These are phyloP conservation scores for Drosophila watanabei DNA, from an alignment of 1,140 invertebrate species.

Conservation along the genomic window DNA sequence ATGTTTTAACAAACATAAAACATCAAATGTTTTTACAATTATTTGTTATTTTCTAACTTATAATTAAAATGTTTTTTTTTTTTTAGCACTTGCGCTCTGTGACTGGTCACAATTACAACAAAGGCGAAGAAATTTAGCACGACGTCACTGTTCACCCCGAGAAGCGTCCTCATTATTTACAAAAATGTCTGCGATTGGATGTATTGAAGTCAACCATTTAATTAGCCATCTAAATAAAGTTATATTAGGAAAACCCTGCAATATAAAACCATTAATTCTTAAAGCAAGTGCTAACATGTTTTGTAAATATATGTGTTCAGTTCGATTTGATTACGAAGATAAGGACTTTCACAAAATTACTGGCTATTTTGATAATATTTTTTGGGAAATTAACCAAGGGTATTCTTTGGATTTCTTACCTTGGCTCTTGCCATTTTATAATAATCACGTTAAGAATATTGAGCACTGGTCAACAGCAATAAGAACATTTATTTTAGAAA, in stretches of 20 bases:
- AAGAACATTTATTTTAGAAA: conserved; percentile 90
- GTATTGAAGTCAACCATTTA: conserved; percentile 88
- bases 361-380: conserved; percentile 93
- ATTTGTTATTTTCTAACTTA: not conserved
- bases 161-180: conserved; percentile 90
- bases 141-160: conserved; percentile 91
- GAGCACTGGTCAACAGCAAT: conserved; percentile 90
- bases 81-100: conserved; percentile 65
- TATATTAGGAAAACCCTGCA: conserved; percentile 76
- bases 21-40: too few relatives aligned
- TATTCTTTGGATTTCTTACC: conserved; percentile 96
- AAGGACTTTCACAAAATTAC: conserved; percentile 89
- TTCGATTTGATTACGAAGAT: conserved; percentile 90
- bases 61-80: conserved; percentile 2
- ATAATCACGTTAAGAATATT: conserved; percentile 89
- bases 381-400: conserved; percentile 96
- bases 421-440: conserved; percentile 91
- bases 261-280: conserved; percentile 89
- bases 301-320: conserved; percentile 93
- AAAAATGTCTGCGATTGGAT: conserved; percentile 89
- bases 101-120: conserved; percentile 91
- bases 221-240: conserved; percentile 87
- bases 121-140: conserved; percentile 91
- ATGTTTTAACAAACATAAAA: too few relatives aligned
- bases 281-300: conserved; percentile 94